Base-by-base conservation (phyloP, 2,113 vertebrate genomes). In the pig (Sus scrofa) region DNA sequence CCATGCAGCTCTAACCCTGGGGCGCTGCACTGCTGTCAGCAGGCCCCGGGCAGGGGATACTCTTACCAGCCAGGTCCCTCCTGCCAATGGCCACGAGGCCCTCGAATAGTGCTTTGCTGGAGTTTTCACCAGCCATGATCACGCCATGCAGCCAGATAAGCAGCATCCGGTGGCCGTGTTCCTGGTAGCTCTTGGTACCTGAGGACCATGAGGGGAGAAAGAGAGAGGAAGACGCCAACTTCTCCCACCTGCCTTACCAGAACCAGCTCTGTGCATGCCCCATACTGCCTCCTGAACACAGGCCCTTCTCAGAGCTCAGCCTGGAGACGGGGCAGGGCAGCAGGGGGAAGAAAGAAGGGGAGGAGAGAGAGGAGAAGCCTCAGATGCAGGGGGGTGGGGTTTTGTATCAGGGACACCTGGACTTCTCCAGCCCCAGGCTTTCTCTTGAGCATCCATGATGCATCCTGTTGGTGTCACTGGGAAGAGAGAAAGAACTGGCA, bases 81-180 rank as follows among this genome's bases (percentile, higher is more conserved):
- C 99, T 99, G 50, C 99, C 99, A 1, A 99, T 99, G 71, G 99
- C 99, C 73, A 99, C 98, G 0, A 99, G 99, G 27, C 99, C 99
- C 98, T 99, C 99, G 0, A 99, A 99, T 3, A 99, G 97, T 22
- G 96, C 98, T 98, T 99, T 99, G 98, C 99, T 97, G 16, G 99
- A 99, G 96, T 99, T 99, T 96, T 99, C 98, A 32, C 98, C 98
- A 0, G 99, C 98, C 1, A 81, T 95, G 91, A 97, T 95, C 10
- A 98, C 97, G 0, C 99, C 98, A 1, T 99, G 99, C 58, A 99
- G 98, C 99, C 99, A 99, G 96, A 99, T 99, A 14, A 99, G 98
- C 96, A 99, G 82, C 99, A 99, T 99, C 16, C 99, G 97, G 94
- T 99, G 99, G 6, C 99, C 99, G 0, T 99, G 99, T 78, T 99